Percentiles rank a stretch among this genome's conserved stretches.
Conservation (phyloP, 2,113 vertebrate species). For the Limnothrissa miodon region DNA sequence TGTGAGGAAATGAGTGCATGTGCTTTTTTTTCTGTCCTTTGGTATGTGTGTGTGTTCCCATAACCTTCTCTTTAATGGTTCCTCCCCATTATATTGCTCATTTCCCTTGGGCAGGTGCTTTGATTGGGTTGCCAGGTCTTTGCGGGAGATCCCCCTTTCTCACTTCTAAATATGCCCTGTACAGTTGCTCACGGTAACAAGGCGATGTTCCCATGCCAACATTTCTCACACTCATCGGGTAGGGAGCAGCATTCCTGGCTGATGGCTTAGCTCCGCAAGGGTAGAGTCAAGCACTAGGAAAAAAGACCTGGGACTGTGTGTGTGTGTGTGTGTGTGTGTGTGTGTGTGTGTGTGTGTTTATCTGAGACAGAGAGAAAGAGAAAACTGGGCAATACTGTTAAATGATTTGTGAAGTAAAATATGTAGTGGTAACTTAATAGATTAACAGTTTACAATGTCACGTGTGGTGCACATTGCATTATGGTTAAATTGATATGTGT, state of each 20-base stretch:
- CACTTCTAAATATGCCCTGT: slow-evolving; percentile 43
- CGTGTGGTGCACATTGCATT: slow-evolving; percentile 23
- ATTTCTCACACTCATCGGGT: slow-evolving; percentile 46
- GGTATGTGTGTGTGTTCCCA: slow-evolving; percentile 25
- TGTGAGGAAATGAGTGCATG: slow-evolving; percentile 20
- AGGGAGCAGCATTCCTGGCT: slow-evolving; percentile 47
- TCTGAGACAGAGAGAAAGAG: background rate
- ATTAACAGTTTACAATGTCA: slow-evolving; percentile 16
- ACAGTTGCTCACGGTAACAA: slow-evolving; percentile 42
- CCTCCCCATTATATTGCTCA: slow-evolving; percentile 39
- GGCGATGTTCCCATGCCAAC: slow-evolving; percentile 44
- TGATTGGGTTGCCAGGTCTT: slow-evolving; percentile 57
- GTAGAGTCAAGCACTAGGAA: background rate
- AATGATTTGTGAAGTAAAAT: too few species aligned
- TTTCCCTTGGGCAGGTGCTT: slow-evolving; percentile 49
- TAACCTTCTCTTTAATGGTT: slow-evolving; percentile 43
- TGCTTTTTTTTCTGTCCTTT: background rate
- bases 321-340: slow-evolving; percentile 15
- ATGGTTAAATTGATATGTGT: slow-evolving; percentile 17
- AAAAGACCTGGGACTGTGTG: background rate
- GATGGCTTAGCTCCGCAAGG: background rate
- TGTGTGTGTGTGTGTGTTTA: background rate
- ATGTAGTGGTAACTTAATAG: too few species aligned
- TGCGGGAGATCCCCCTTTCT: slow-evolving; percentile 54
- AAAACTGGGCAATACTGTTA: background rate